Evolutionary conservation across 1,140 invertebrate genomes (phyloP), one percentile per base, ranked within the genome.

Genomic region (Maniola jurtina): DNA sequence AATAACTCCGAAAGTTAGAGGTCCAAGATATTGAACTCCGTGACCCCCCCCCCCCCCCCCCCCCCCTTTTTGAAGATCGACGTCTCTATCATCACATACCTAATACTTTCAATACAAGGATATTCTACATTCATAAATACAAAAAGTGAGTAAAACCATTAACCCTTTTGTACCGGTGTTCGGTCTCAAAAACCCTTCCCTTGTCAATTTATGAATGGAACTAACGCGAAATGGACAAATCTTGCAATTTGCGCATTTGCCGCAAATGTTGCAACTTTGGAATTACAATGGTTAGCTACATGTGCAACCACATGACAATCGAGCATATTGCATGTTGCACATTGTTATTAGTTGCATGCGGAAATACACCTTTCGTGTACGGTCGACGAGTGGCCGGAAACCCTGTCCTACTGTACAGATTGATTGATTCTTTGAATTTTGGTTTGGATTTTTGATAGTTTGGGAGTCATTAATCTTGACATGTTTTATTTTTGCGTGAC

Each of bases 361-460:
- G 79, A 81, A 81, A 75, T 74, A 55, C 79, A 81, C 76, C 81
- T 81, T 83, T 77, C 25, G 57, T 48, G 52, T 66, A 40, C 60
- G 56, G 68, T 66, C 56, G 40, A 64, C 60, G 60, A 52, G 6
- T 61, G 60, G 60, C 33, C 60, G 60, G 47, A 61, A 55, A 61
- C 60, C 45, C 25, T 57, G 33, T 33, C 16, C 34, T 47, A 54
- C n/a, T 57, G 33, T 33, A 33, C 25, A 54, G 52, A 62, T 57
- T 50, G 59, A 62, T 48, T 54, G 55, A 15, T 45, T 45, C 4
- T 48, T 1, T 48, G 7, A 52, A 52, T 52, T 52, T 52, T 52
- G 14, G 10, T 10, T 52, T 25, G 15, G 6, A 2, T 16, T 52
- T 45, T 4, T 5, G 48, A 52, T 15, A 52, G 14, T 52, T 25